Evolutionary conservation across 2,113 vertebrate species (phyloP).

Genomic region (Chaetodon trifascialis): DNA sequence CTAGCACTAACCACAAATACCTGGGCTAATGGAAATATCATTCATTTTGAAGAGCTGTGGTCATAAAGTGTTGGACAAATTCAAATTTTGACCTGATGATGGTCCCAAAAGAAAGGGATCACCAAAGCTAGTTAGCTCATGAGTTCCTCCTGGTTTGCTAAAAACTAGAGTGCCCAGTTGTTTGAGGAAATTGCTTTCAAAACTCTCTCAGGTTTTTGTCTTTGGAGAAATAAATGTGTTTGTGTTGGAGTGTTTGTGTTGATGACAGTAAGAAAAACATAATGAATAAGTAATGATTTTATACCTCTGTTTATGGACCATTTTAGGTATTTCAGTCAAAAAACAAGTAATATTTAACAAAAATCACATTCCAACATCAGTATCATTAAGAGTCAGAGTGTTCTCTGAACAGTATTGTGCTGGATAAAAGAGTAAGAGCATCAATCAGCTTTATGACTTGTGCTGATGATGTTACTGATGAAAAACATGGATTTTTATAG

Average conservation of each 20-base stretch:
- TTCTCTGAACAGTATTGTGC: not conserved
- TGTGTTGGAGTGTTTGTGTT: not conserved
- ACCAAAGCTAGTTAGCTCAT: too few relatives aligned
- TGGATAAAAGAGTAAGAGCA: not conserved
- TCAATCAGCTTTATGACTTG: not conserved
- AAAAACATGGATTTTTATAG: slow-evolving; percentile 14
- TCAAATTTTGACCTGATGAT: too few relatives aligned
- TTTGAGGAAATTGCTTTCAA: too few relatives aligned
- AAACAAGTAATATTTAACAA: not conserved
- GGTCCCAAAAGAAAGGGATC: too few relatives aligned
- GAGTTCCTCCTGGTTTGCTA: too few relatives aligned
- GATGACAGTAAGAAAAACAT: not conserved
- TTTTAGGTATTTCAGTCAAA: not conserved
- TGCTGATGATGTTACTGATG: slow-evolving; percentile 23
- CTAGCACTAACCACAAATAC: too few relatives aligned
- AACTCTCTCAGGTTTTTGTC: not conserved
- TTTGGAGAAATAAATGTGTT: not conserved
- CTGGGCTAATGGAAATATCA: too few relatives aligned
- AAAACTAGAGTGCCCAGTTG: too few relatives aligned
- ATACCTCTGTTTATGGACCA: not conserved
- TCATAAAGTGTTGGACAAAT: too few relatives aligned
- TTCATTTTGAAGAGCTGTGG: too few relatives aligned
- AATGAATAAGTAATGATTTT: too few relatives aligned
- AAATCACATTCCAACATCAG: not conserved
- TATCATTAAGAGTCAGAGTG: not conserved